These are phyloP conservation scores for Caenorhabditis imperialis DNA, from an alignment of 2,888 invertebrate species.

Conservation along the genomic window DNA sequence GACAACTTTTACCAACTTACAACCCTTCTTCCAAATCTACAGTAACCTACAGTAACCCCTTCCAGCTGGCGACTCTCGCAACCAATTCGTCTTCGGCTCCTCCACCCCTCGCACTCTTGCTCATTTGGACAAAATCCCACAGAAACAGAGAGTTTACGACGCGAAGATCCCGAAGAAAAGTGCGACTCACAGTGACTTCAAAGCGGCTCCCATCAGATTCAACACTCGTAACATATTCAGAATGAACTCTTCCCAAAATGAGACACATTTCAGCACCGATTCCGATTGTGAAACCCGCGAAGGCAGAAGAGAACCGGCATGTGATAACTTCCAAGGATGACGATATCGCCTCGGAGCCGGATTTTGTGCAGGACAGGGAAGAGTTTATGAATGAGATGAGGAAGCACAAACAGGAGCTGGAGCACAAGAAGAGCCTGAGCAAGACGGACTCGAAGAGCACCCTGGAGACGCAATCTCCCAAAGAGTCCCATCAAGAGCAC, in stretches of 20 bases:
- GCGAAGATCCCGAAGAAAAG: slow-evolving; percentile 63
- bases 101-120: slow-evolving; percentile 73
- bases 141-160: slow-evolving; percentile 53
- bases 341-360: slow-evolving; percentile 62
- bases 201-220: slow-evolving; percentile 50
- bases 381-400: slow-evolving; percentile 56
- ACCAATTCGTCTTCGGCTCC: slow-evolving; percentile 68
- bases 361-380: slow-evolving; percentile 60
- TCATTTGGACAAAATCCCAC: slow-evolving; percentile 60
- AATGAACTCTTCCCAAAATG: too few relatives aligned
- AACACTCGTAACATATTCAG: too few relatives aligned
- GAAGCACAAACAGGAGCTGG: slow-evolving; percentile 36
- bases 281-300: slow-evolving; percentile 17
- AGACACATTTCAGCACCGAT: slow-evolving; percentile 21
- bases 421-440: slow-evolving; percentile 28
- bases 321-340: slow-evolving; percentile 57
- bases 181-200: slow-evolving; percentile 51
- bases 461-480: slow-evolving; percentile 14
- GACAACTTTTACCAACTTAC: too few relatives aligned
- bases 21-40: background rate
- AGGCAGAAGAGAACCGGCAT: slow-evolving; percentile 36
- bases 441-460: slow-evolving; percentile 25
- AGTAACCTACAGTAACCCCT: background rate
- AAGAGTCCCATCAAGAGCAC: slow-evolving; percentile 22
- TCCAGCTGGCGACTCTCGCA: slow-evolving; percentile 34